Conservation (phyloP, 2,113 vertebrate species). For the Mustela nigripes region DNA sequence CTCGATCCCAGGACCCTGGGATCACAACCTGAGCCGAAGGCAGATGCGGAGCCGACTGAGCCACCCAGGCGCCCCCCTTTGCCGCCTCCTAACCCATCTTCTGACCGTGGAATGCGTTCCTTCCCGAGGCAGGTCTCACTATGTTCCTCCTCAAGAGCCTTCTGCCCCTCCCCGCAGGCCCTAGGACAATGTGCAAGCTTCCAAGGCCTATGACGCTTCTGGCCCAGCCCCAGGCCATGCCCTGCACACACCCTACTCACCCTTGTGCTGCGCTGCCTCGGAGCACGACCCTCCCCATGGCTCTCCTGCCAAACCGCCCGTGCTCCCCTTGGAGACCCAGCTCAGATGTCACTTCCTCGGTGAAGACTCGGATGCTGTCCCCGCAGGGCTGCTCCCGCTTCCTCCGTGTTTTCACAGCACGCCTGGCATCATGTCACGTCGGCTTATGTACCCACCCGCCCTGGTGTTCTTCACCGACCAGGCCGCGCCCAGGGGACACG, state of each 20-base stretch:
- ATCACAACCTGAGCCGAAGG: no score
- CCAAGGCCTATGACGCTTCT: neutral
- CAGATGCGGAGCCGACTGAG: neutral
- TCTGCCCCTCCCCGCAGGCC: neutral
- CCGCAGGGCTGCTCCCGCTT: neutral
- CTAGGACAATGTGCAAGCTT: neutral
- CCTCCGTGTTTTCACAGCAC: neutral
- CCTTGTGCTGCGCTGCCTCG: neutral
- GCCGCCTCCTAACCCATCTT: neutral
- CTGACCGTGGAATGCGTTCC: neutral
- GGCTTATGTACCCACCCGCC: neutral
- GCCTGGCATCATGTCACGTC: rapidly evolving
- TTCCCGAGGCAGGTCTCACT: neutral
- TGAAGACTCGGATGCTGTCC: neutral
- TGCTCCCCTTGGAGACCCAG: neutral
- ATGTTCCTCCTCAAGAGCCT: neutral
- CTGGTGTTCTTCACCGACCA: rapidly evolving
- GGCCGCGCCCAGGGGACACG: rapidly evolving
- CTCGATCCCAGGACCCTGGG: no score
- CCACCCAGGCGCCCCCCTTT: no score
- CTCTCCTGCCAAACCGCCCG: neutral
- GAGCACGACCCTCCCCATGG: neutral
- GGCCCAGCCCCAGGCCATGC: neutral
- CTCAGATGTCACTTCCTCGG: neutral
- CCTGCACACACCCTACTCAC: neutral